These are phyloP conservation scores for Pogonomyrmex barbatus DNA, from an alignment of 1,140 invertebrate genomes.

Conservation along the genomic window DNA sequence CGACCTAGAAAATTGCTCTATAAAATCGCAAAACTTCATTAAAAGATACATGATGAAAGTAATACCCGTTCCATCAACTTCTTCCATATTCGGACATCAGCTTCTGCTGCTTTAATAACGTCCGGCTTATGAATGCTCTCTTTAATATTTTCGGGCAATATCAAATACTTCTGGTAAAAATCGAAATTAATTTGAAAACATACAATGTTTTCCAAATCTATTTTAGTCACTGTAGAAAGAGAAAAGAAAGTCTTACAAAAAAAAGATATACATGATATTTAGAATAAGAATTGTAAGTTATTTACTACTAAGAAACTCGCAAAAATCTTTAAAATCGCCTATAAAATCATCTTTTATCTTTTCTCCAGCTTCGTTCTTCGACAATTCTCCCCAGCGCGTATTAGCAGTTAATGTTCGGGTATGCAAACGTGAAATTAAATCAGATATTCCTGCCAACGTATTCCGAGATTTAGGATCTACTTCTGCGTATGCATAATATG, in stretches of 20 bases:
- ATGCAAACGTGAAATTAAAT: slow-evolving; percentile 85
- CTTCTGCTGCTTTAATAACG: slow-evolving; percentile 87
- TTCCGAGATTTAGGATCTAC: slow-evolving; percentile 77
- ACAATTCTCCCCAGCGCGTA: slow-evolving; percentile 87
- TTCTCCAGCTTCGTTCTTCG: slow-evolving; percentile 83
- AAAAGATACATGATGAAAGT: slow-evolving; percentile 2
- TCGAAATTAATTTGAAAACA: slow-evolving; percentile 87
- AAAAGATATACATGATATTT: background rate
- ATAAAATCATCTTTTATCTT: slow-evolving; percentile 86
- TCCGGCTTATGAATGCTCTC: slow-evolving; percentile 85
- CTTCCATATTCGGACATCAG: slow-evolving; percentile 88
- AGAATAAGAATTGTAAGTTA: slow-evolving; percentile 21
- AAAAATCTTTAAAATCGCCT: slow-evolving; percentile 86
- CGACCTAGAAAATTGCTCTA: slow-evolving; percentile 82
- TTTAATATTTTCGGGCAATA: slow-evolving; percentile 85
- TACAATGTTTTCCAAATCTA: slow-evolving; percentile 87
- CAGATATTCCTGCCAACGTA: slow-evolving; percentile 83
- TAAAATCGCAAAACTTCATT: background rate
- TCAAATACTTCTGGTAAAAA: slow-evolving; percentile 87
- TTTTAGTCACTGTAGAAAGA: slow-evolving; percentile 86
- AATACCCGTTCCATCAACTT: slow-evolving; percentile 89
- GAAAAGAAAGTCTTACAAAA: background rate
- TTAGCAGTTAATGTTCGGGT: slow-evolving; percentile 83
- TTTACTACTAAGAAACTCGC: slow-evolving; percentile 86
- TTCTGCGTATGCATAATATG: slow-evolving; percentile 82